These are phyloP conservation scores for Frankliniella fusca DNA, from an alignment of 2,888 invertebrate genomes.

Conservation along the genomic window DNA sequence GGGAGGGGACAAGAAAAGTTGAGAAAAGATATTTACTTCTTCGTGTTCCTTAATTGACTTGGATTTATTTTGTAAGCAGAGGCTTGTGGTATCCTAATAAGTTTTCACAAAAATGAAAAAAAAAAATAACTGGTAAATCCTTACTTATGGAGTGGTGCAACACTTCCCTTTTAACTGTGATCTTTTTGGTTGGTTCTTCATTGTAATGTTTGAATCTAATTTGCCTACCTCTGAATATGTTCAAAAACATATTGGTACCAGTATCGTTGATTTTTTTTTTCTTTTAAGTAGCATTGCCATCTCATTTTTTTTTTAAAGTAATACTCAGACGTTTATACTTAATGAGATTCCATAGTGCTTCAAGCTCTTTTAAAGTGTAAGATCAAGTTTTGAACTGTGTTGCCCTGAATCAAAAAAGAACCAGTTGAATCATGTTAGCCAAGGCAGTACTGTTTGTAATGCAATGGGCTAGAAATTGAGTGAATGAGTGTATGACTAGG, in stretches of 20 bases:
- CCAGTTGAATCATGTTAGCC: background rate
- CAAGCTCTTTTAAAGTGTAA: background rate
- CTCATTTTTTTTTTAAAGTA: background rate
- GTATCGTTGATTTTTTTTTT: constrained; percentile 3
- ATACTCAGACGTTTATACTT: constrained; percentile 25
- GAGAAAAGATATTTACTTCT: too few species aligned
- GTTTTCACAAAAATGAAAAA: too few species aligned
- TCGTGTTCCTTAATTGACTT: too few species aligned
- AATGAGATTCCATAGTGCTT: constrained; percentile 22
- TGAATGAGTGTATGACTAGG: background rate
- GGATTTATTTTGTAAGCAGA: too few species aligned
- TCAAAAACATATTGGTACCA: constrained; percentile 6
- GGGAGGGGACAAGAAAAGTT: too few species aligned
- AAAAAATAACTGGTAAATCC: too few species aligned
- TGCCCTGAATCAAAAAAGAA: background rate
- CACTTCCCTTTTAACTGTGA: background rate
- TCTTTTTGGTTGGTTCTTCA: constrained; percentile 1
- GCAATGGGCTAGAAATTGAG: background rate
- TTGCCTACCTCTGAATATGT: constrained; percentile 23
- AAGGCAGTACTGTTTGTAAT: background rate
- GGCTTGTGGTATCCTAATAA: too few species aligned
- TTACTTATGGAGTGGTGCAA: too few species aligned
- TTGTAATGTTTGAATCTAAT: background rate
- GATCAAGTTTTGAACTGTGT: background rate
- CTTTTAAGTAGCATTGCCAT: constrained; percentile 12